Conservation (phyloP, 2,113 vertebrate species). For the Potamarius usumacintae region DNA sequence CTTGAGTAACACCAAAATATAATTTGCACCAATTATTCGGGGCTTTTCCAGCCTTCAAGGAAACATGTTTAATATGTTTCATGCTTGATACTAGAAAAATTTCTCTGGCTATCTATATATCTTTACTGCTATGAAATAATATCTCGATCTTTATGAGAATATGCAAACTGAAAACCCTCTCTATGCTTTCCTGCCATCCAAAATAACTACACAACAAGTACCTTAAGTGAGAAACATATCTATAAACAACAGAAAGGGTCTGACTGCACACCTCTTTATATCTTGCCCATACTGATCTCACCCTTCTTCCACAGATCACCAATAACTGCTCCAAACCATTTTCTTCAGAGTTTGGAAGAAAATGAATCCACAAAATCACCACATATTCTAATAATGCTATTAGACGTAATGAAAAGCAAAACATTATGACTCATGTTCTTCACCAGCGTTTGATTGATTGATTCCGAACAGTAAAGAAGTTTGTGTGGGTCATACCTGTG, state of each 20-base stretch:
- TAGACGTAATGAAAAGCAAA: background rate
- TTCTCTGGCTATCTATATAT: background rate
- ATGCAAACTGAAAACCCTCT: background rate
- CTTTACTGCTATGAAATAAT: background rate
- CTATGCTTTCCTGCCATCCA: background rate
- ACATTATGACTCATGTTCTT: background rate
- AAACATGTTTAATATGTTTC: background rate
- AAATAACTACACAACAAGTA: background rate
- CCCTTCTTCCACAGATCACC: background rate
- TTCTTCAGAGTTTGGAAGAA: background rate
- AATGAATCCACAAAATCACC: background rate
- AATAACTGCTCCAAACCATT: background rate
- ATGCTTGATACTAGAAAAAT: background rate
- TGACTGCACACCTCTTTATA: background rate
- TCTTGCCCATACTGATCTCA: background rate
- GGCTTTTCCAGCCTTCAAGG: background rate
- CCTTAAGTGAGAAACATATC: background rate
- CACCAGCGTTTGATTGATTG: no score
- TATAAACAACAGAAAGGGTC: background rate
- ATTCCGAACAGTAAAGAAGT: no score
- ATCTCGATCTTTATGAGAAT: background rate
- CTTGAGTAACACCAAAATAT: background rate
- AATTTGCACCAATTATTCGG: background rate
- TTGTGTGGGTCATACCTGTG: constrained; percentile 75
- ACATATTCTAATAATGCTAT: background rate